Evolutionary conservation across 2,797 vertebrate species (phyloP).

Genomic region (Gallirallus australis): DNA sequence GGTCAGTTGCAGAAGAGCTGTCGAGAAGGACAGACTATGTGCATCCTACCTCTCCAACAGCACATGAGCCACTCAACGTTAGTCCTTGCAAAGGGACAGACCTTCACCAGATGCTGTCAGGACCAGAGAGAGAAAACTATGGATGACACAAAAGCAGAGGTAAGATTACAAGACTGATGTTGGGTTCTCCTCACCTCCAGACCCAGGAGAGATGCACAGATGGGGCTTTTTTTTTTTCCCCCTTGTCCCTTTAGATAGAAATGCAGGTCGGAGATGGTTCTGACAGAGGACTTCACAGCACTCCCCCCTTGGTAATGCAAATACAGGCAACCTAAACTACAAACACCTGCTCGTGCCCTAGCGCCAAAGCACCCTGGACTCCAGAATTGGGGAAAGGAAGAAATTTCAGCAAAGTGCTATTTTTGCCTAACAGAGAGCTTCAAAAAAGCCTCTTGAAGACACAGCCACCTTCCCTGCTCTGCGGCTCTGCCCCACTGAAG

Average conservation of each 20-base stretch:
- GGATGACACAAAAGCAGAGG: not conserved
- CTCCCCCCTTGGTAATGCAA: not conserved
- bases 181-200: not conserved
- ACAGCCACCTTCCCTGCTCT: not conserved
- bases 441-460: not conserved
- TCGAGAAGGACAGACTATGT: not conserved
- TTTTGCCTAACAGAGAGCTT: not conserved
- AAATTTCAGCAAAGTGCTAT: not conserved
- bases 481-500: accelerated
- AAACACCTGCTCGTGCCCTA: accelerated
- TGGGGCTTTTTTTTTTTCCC: not conserved
- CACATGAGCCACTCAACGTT: too few relatives aligned
- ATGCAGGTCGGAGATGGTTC: not conserved
- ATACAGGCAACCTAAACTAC: not conserved
- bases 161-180: not conserved
- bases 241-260: not conserved
- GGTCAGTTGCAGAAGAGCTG: not conserved
- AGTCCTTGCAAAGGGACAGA: not conserved
- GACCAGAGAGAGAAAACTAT: not conserved
- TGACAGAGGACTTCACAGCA: not conserved
- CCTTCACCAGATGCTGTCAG: not conserved
- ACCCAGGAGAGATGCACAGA: not conserved
- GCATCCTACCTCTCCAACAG: too few relatives aligned
- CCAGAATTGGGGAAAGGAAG: not conserved
- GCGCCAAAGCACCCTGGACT: not conserved